Conservation (phyloP, 2,888 invertebrate genomes). For the Oxyscelio sp. region DNA sequence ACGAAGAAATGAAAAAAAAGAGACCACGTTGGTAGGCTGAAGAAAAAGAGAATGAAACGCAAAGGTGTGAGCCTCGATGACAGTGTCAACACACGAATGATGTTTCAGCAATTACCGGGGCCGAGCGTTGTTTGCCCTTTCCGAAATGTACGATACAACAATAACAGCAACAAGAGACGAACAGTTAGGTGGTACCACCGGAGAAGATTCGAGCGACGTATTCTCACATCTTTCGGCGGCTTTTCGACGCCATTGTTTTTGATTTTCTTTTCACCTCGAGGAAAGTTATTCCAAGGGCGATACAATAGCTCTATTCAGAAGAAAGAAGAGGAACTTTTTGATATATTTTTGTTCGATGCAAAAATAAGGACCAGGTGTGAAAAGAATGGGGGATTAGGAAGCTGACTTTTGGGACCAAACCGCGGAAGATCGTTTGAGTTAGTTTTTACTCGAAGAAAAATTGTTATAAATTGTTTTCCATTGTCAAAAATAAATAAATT, state of each 20-base stretch:
- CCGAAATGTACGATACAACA: constrained; percentile 81
- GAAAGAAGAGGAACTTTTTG: neutral
- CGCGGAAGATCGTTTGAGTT: too few relatives aligned
- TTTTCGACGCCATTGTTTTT: constrained; percentile 29
- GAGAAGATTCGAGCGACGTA: neutral
- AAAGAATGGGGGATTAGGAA: constrained; percentile 6
- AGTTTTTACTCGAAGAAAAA: too few relatives aligned
- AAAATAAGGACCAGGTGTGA: constrained; percentile 37
- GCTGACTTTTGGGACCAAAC: too few relatives aligned
- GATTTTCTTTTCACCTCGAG: constrained; percentile 16
- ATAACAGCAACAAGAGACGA: constrained; percentile 69
- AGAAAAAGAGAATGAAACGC: constrained; percentile 25
- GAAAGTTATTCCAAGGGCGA: neutral
- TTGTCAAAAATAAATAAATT: too few relatives aligned
- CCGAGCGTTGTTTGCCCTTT: constrained; percentile 80
- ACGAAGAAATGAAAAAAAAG: constrained; percentile 30
- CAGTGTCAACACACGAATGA: constrained; percentile 84
- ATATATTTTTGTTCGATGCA: constrained; percentile 20
- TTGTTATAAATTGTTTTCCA: too few relatives aligned
- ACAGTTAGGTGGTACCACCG: constrained; percentile 8
- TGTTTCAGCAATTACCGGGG: constrained; percentile 85
- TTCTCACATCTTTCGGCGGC: constrained; percentile 14
- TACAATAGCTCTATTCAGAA: too few relatives aligned
- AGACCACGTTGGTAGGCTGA: constrained; percentile 7
- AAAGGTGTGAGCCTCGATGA: constrained; percentile 81